Evolutionary conservation across 2,113 vertebrate genomes (phyloP).

Genomic region (Zosterops hypoxanthus): DNA sequence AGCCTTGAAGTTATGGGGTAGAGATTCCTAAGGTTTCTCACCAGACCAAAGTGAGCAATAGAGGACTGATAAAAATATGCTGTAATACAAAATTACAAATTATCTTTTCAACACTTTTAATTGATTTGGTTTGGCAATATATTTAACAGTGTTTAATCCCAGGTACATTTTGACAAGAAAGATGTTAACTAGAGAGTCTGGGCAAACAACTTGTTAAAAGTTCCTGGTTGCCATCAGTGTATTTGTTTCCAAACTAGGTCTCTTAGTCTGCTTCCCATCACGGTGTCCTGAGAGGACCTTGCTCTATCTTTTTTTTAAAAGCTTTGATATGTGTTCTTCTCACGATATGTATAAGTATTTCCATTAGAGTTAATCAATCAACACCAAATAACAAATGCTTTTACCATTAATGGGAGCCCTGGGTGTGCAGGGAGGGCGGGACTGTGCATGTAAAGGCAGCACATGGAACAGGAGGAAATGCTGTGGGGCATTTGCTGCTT

Average conservation of each 20-base stretch:
- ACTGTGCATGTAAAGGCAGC: background rate
- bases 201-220: background rate
- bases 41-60: background rate
- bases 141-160: background rate
- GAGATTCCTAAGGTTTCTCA: background rate
- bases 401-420: conserved; percentile 7
- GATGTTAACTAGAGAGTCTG: background rate
- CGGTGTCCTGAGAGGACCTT: conserved; percentile 12
- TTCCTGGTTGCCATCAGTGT: background rate
- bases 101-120: background rate
- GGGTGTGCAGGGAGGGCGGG: background rate
- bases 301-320: background rate
- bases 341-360: background rate
- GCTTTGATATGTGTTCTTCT: background rate
- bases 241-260: background rate
- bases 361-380: conserved; percentile 54
- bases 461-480: background rate
- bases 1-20: background rate
- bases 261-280: conserved; percentile 30
- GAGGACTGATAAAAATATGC: background rate
- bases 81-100: background rate
- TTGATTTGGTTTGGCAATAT: background rate
- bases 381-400: conserved; percentile 28
- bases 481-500: background rate
- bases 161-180: background rate